These are phyloP conservation scores for Phalacrocorax aristotelis DNA, from an alignment of 2,113 vertebrate species.

Conservation along the genomic window DNA sequence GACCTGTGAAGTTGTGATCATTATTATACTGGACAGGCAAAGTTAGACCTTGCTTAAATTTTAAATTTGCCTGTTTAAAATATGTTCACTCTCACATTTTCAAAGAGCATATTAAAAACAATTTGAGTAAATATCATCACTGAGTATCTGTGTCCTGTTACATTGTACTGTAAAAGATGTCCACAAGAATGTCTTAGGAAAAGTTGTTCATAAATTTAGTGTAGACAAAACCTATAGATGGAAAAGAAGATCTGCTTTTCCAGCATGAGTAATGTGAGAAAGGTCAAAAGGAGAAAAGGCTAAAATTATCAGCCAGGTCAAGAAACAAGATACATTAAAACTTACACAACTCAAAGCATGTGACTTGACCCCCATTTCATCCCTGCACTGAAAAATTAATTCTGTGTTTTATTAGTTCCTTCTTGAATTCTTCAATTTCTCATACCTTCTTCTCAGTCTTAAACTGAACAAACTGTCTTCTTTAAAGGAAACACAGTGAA, in stretches of 20 bases:
- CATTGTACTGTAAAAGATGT: neutral
- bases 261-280: neutral
- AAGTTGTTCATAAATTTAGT: neutral
- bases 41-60: neutral
- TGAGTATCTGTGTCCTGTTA: neutral
- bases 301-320: neutral
- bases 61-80: neutral
- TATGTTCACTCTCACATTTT: neutral
- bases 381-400: neutral
- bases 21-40: neutral
- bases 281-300: neutral
- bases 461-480: neutral
- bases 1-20: neutral
- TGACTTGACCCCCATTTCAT: neutral
- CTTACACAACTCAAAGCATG: neutral
- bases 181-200: neutral
- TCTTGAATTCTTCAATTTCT: neutral
- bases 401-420: neutral
- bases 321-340: neutral
- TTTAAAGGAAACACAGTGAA: neutral
- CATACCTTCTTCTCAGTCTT: neutral
- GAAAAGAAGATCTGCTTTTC: neutral
- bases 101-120: neutral
- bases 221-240: neutral
- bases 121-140: neutral